Base-by-base conservation (phyloP, 2,888 invertebrate species). In the Phalera bucephala region DNA sequence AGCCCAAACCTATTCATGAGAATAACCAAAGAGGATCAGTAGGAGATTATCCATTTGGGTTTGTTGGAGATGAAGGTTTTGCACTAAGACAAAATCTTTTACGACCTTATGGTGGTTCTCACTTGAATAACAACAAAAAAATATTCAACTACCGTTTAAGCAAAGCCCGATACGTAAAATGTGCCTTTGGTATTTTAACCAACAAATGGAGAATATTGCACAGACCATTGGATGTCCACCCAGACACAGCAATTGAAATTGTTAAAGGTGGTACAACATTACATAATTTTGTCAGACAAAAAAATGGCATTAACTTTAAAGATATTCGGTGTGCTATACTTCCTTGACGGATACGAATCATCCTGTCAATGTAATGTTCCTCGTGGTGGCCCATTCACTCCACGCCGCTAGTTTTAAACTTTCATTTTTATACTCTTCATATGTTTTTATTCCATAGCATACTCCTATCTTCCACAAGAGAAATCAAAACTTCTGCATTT, bases 121-220 rank as follows among this genome's bases (percentile, higher is more conserved):
- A 66, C 42, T 52, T 70, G 34, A 38, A 54, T 35, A 33, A 28
- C 33, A 38, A 52, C 10, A 42, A 62, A 50, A 51, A 40, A 33
- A 52, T 65, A 40, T 67, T 59, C 44, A 71, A 72, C 44, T 67
- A 72, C 50, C 40, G 70, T 27, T 27, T 71, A 30, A 64, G 53
- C 44, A 46, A 69, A 37, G 70, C 63, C 13, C 58, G 70, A 45
- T 51, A 59, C 20, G 54, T 61, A 38, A 67, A 70, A 33, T 55
- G 56, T 32, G 43, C 58, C 22, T 42, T 42, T 34, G 38, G 42
- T 31, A 38, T 42, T 31, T 30, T 42, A 9, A 33, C 41, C 19
- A 42, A 42, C 28, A 38, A 40, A 15, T 37, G 37, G 41, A 19
- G 39, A 28, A 35, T 34, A 28, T 2, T 43, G 8, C 29, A 40